Evolutionary conservation across 2,797 vertebrate genomes (phyloP), one percentile per base, ranked within the genome.

Genomic region (Channa striata): DNA sequence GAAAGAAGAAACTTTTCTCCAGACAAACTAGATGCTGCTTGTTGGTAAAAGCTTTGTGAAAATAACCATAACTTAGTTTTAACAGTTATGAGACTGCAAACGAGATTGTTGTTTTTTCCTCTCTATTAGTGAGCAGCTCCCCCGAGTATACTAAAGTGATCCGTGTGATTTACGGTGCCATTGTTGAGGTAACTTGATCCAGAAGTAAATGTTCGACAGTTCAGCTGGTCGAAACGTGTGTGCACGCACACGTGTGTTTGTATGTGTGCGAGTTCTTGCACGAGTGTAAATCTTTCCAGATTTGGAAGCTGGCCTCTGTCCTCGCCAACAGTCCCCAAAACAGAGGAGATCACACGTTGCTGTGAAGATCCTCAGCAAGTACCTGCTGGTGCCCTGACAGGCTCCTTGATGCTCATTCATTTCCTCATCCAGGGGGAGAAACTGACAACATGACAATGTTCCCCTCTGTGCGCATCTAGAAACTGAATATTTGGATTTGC

Each of bases 331-430:
- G 33, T 20, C 40, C 30, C 43, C 16, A 11, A 43, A 68, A 83
- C 44, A 72, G 47, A 64, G 44, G 69, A 81, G 59, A 53, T 78
- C 9, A 49, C 85, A 87, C 37, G 1, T 74, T 63, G 59, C 53
- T 25, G 87, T 67, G 86, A 85, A 90, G 54, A 58, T 16, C 66
- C 42, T 17, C 68, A 61, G 46, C 66, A 76, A 83, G 78, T 77
- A 77, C 66, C 66, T 68, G 75, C 8, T 68, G 79, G 67, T 63
- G 25, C 33, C 36, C 42, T n/a, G 78, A 77, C 67, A 62, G 77
- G 1, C 19, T n/a, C 68, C 86, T 80, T 81, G 61, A 86, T 72
- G 36, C 72, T 20, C 10, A 10, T 39, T 60, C 8, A 51, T 72
- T 77, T 83, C 69, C 69, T 58, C 64, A n/a, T 40, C 20, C 53